Base-by-base conservation (phyloP, 2,888 invertebrate genomes). In the Cephus nigrinus region DNA sequence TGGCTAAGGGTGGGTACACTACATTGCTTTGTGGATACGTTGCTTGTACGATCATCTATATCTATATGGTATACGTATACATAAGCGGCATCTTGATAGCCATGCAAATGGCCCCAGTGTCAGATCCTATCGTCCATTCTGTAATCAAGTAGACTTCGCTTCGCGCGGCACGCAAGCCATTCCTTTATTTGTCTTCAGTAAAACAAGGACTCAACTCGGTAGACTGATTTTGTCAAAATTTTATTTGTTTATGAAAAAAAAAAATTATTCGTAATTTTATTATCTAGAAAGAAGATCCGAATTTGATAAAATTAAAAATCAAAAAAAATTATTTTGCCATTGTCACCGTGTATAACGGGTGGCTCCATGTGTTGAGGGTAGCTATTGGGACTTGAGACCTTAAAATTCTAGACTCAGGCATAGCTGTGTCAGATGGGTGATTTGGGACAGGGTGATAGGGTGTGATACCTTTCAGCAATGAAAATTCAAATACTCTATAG, bases 71-170 rank as follows among this genome's bases (percentile, higher is more conserved):
- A 69, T 30, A 30, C 73, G 78, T 55, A 23, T 82, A 82, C 78
- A 82, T 75, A 78, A 75, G 75, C 76, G 81, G 81, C 81, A 82
- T 83, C 83, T 83, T 81, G 83, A 83, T 83, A 83, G 81, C 82
- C 83, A 82, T 83, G 83, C 83, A 83, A 83, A 83, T 82, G 81
- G 81, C 80, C 82, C 40, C 81, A 81, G 82, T 82, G 83, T 82
- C 83, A 83, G 82, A 83, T 83, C 80, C 79, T 83, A 83, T 83
- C 83, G 82, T 73, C n/a, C 55, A 71, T 35, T 76, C 73, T 76
- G 78, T 78, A 78, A 78, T 78, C 78, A 78, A 78, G 76, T 73
- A 73, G 73, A 73, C 73, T 35, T 72, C 78, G 76, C 73, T 68
- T 69, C 76, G 74, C 73, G 68, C 74, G 78, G 75, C 78, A 78